A percentile compares a stretch with the other conserved stretches of the same genome.
Conservation (phyloP, 1,140 invertebrate species). For the Scaptomyza hsui region DNA sequence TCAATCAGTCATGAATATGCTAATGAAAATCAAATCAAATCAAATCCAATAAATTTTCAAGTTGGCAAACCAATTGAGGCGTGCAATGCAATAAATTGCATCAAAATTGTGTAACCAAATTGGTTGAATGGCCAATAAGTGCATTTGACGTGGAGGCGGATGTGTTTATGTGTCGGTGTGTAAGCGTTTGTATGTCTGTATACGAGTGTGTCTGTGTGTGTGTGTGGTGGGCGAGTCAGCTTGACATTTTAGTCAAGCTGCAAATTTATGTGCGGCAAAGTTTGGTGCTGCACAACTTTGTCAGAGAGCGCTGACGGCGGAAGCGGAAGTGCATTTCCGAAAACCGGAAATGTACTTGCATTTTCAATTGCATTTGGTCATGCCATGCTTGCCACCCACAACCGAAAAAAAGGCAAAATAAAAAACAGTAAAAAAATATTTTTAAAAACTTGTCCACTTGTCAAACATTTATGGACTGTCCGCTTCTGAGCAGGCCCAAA, state of each 20-base stretch:
- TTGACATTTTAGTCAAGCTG: slow-evolving; percentile 64
- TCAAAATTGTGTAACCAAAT: slow-evolving; percentile 72
- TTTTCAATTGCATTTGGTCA: slow-evolving; percentile 69
- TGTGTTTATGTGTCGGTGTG: slow-evolving; percentile 20
- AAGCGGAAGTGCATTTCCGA: slow-evolving; percentile 77
- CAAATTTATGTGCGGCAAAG: slow-evolving; percentile 62
- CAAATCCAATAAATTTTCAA: slow-evolving; percentile 67
- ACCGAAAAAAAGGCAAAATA: slow-evolving; percentile 1
- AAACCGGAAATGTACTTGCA: slow-evolving; percentile 75
- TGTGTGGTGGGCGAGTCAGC: slow-evolving; percentile 9
- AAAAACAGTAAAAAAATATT: not conserved
- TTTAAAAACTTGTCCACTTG: slow-evolving; percentile 14
- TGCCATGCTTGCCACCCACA: slow-evolving; percentile 4
- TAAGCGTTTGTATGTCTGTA: slow-evolving; percentile 12
- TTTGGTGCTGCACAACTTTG: slow-evolving; percentile 30
- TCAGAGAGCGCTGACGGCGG: slow-evolving; percentile 34
- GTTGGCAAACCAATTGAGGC: slow-evolving; percentile 50
- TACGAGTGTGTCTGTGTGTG: slow-evolving; percentile 1
- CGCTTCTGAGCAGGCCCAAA: slow-evolving; percentile 1
- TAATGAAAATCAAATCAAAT: slow-evolving; percentile 75
- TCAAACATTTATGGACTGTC: slow-evolving; percentile 23
- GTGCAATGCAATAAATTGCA: slow-evolving; percentile 70
- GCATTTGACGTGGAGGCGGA: slow-evolving; percentile 50
- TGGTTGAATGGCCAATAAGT: slow-evolving; percentile 78
- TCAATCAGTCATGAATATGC: slow-evolving; percentile 65